Evolutionary conservation across 2,797 vertebrate species (phyloP).

Genomic region (Chelidonichthys spinosus): DNA sequence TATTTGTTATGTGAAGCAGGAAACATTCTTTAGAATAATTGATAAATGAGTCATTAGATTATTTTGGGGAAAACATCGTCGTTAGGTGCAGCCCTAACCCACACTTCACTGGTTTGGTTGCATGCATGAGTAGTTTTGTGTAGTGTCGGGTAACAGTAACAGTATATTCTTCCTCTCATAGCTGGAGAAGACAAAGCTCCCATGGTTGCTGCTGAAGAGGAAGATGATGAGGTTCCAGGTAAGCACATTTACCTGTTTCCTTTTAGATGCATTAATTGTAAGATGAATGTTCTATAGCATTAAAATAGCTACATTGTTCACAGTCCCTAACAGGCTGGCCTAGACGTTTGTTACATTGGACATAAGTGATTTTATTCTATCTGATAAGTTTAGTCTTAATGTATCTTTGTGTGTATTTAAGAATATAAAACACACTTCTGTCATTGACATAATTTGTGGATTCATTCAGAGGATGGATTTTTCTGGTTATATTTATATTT

Average conservation of each 20-base stretch:
- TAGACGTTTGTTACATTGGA: background rate
- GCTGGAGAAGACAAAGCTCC: conserved; percentile 73
- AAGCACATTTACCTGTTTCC: conserved; percentile 5
- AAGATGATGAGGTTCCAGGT: conserved; percentile 82
- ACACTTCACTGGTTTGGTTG: background rate
- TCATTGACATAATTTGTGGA: too few species aligned
- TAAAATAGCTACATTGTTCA: background rate
- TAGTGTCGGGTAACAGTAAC: background rate
- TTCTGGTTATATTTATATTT: background rate
- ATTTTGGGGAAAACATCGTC: too few species aligned
- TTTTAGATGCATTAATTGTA: background rate
- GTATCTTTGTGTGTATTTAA: background rate
- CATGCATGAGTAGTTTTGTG: background rate
- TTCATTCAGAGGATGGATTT: background rate
- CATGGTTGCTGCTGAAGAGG: conserved; percentile 72
- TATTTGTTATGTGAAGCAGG: background rate
- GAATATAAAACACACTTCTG: background rate
- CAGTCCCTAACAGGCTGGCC: background rate
- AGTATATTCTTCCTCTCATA: conserved; percentile 19
- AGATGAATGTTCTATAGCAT: background rate
- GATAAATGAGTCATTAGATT: background rate
- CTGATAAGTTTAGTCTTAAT: background rate
- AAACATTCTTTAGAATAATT: background rate
- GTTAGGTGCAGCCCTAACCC: background rate
- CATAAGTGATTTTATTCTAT: background rate